These are phyloP conservation scores for Brachypodius melanocephalos DNA, from an alignment of 2,113 vertebrate genomes.

Conservation along the genomic window DNA sequence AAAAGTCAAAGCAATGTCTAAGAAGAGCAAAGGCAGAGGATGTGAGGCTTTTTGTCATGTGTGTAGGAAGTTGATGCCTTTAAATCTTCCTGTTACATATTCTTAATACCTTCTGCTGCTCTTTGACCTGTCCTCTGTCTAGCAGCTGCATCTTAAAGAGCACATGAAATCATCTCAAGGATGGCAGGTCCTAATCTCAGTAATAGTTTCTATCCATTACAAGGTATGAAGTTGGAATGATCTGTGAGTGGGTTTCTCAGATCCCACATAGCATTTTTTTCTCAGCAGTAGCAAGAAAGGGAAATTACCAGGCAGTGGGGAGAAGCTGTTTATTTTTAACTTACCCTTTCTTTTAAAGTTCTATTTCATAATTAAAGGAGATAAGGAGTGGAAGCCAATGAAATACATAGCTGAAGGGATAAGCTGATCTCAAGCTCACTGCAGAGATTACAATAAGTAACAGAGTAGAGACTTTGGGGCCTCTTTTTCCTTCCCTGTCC, in stretches of 20 bases:
- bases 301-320: slow-evolving; percentile 35
- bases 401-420: background rate
- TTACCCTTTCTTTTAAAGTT: slow-evolving; percentile 46
- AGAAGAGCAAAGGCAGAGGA: background rate
- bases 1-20: background rate
- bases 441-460: background rate
- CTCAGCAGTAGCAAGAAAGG: slow-evolving; percentile 22
- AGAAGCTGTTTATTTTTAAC: slow-evolving; percentile 61
- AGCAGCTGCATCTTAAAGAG: slow-evolving; percentile 15
- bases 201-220: slow-evolving; percentile 30
- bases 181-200: slow-evolving; percentile 43
- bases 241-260: slow-evolving; percentile 54
- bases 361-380: slow-evolving; percentile 25
- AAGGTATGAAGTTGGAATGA: slow-evolving; percentile 26
- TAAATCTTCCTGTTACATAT: background rate
- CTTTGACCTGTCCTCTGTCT: slow-evolving; percentile 34
- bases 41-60: background rate
- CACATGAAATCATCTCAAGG: background rate
- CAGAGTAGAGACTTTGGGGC: background rate
- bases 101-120: slow-evolving; percentile 14
- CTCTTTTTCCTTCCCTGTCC: background rate
- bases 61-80: background rate
- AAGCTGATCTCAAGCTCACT: background rate
- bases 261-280: slow-evolving; percentile 51
- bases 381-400: background rate